These are phyloP conservation scores for Amphiduros pacificus DNA, from an alignment of 2,888 invertebrate species.

Conservation along the genomic window DNA sequence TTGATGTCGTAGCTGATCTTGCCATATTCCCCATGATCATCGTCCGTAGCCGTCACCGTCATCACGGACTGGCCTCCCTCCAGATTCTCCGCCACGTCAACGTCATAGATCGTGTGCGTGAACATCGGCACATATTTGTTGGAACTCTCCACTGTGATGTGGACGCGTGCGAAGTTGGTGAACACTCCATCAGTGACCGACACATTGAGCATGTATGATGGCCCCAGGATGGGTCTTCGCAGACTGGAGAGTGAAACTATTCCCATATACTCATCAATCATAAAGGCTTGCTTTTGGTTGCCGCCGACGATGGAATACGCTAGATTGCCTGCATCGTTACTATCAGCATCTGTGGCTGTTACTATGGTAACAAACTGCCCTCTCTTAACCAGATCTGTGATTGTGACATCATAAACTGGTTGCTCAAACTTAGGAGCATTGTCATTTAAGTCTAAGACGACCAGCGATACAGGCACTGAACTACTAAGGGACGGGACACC, in stretches of 20 bases:
- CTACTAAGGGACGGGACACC: conserved; percentile 81
- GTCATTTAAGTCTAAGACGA: conserved; percentile 87
- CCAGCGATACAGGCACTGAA: conserved; percentile 81
- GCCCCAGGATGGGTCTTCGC: conserved; percentile 72
- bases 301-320: conserved; percentile 82
- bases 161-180: conserved; percentile 74
- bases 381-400: conserved; percentile 22
- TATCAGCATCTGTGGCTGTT: conserved; percentile 85
- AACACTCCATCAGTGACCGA: conserved; percentile 95
- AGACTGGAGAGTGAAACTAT: conserved; percentile 75
- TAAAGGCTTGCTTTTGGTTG: conserved; percentile 66
- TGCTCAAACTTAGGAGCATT: conserved; percentile 80
- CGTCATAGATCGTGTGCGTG: conserved; percentile 76
- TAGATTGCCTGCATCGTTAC: conserved; percentile 73
- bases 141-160: conserved; percentile 56
- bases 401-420: conserved; percentile 15
- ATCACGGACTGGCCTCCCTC: conserved; percentile 75
- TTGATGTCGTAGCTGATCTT: conserved; percentile 66
- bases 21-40: conserved; percentile 71
- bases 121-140: conserved; percentile 82
- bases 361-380: conserved; percentile 77
- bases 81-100: conserved; percentile 77
- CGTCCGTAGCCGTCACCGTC: conserved; percentile 77
- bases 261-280: conserved; percentile 55
- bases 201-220: conserved; percentile 77